Conservation (phyloP, 2,113 vertebrate genomes). For the Astatoreochromis straeleni region DNA sequence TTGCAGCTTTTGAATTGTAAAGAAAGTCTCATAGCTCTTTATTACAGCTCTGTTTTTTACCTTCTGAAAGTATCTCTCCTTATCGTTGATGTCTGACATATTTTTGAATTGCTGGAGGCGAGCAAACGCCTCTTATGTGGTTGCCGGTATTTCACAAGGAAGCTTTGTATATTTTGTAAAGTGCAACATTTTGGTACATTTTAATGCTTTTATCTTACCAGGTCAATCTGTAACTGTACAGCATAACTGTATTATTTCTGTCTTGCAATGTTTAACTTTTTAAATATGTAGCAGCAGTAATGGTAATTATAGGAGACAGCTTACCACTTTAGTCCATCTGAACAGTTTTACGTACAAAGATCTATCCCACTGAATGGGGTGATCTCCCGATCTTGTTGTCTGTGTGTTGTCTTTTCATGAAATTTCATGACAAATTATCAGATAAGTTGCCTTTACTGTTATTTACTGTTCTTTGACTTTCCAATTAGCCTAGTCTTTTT, state of each 20-base stretch:
- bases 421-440: background rate
- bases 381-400: background rate
- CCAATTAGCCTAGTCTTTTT: background rate
- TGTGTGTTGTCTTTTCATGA: background rate
- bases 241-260: background rate
- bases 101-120: background rate
- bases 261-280: background rate
- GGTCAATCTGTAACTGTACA: background rate
- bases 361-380: background rate
- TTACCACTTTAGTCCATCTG: background rate
- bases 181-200: background rate
- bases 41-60: background rate
- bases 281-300: background rate
- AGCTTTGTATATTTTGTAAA: background rate
- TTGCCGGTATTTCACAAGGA: background rate
- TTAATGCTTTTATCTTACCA: background rate
- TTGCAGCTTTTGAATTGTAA: background rate
- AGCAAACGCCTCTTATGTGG: background rate
- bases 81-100: background rate
- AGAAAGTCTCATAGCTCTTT: background rate
- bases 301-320: background rate
- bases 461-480: background rate
- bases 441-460: background rate
- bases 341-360: background rate
- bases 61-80: background rate